These are phyloP conservation scores for Hippopotamus amphibius DNA, from an alignment of 2,113 vertebrate species.

Conservation along the genomic window DNA sequence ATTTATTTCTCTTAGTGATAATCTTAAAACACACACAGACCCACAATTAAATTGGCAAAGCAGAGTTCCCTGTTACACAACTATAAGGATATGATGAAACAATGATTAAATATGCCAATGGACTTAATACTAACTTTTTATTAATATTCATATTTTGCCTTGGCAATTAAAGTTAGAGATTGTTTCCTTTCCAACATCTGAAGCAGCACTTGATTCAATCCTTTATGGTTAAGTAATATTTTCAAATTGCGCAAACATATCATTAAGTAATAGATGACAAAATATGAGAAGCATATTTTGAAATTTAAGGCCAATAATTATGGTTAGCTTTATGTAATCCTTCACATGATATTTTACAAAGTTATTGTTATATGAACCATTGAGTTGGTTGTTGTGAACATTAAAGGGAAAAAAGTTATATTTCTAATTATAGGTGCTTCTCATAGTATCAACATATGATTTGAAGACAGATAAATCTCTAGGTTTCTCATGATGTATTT, in stretches of 20 bases:
- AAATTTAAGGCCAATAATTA: conserved; percentile 55
- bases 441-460: neutral
- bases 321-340: neutral
- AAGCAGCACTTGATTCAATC: neutral
- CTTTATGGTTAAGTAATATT: conserved; percentile 48
- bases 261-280: conserved; percentile 51
- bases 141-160: conserved; percentile 40
- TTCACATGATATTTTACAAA: neutral
- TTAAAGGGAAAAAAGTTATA: neutral
- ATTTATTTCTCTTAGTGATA: neutral
- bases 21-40: neutral
- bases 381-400: neutral
- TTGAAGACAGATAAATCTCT: neutral
- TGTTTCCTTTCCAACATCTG: neutral
- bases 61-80: neutral
- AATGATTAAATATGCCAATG: neutral
- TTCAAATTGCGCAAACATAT: conserved; percentile 21
- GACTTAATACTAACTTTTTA: conserved; percentile 15
- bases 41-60: neutral
- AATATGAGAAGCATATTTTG: neutral
- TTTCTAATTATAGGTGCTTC: neutral
- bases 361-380: neutral
- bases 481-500: neutral
- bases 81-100: neutral
- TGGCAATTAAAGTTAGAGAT: conserved; percentile 21